Evolutionary conservation across 2,888 invertebrate genomes (phyloP), one percentile per base, ranked within the genome.

Genomic region (Pseudococcus jackbeardsleyi): DNA sequence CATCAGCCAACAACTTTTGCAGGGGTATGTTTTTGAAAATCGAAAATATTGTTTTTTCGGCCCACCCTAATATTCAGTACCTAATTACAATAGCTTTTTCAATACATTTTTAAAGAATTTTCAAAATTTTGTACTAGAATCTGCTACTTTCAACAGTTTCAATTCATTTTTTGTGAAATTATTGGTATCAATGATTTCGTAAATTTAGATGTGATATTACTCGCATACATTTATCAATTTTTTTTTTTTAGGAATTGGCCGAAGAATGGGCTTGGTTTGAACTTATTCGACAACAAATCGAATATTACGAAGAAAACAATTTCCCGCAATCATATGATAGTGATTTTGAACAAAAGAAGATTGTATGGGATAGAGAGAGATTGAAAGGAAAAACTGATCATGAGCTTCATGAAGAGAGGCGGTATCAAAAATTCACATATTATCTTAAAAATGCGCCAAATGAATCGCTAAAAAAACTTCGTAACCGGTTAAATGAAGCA

Each of bases 261-360:
- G 79, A 79, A 42, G 79, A 79, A n/a, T 79, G 79, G 79, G 42
- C 79, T 79, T 79, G 79, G 79, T 79, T 79, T 79, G 79, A 42
- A 79, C 79, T 79, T n/a, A 42, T 79, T 17, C 6, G 79, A 79
- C 79, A 79, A 42, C 79, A 17, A 79, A 79, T 79, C 1, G 42
- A 79, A 79, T 42, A 42, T 79, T 79, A 79, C 26, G 42, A 79
- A 42, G 79, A 79, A 79, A 42, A 15, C n/a, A 79, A 79, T 79
- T 79, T 79, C 42, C n/a, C 79, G 15, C 79, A 79, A 42, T 17
- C 79, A n/a, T 79, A n/a, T 79, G 79, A 79, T 42, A 9, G 17
- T 79, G 79, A 79, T 79, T 79, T 79, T 11, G 79, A 79, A 79
- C 1, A 6, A 79, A 79, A 79, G 42, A 79, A 79, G 79, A 17